Evolutionary conservation across 2,797 vertebrate species (phyloP), one percentile per base, ranked within the genome.

Genomic region (Trachops cirrhosus): DNA sequence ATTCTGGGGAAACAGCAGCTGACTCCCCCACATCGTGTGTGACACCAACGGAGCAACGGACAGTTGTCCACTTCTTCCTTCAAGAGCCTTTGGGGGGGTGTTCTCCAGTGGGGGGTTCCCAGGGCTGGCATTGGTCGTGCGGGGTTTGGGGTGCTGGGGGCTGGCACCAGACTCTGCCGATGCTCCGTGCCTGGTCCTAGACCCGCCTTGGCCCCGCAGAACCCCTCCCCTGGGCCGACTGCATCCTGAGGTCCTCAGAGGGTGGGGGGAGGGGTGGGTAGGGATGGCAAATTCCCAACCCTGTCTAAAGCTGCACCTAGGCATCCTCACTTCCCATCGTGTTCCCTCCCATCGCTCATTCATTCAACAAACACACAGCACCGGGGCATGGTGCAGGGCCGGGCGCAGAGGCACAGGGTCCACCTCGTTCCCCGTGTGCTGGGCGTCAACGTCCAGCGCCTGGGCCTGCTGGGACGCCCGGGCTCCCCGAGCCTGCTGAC

Each of bases 311-410:
- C 54, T 37, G 52, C 68, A 54, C 10, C 39, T 8, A 29, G n/a
- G 67, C 18, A 14, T 3, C 62, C 79, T 75, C 73, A 1, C 68
- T 32, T 50, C 44, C 70, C 41, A 0, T 32, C 44, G 18, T 26
- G 54, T 26, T 50, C 21, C 44, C 26, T 3, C 9, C 77, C 37
- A 8, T 86, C 89, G 34, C 2, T 26, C 22, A 44, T 32, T 64
- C 68, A 41, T 26, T 54, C 73, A 34, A 6, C 73, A 70, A 74
- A 54, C 7, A 8, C 37, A 44, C 86, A 21, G 52, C 50, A 6
- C 15, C 3, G 15, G 44, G 0, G n/a, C 39, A 18, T 4, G 10
- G 34, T 7, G 2, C 1, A 0, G 82, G 0, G 0, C 39, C 19
- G 48, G 57, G 24, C 29, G 4, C 16, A 6, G 32, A 9, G 37